Evolutionary conservation across 2,113 vertebrate genomes (phyloP).

Genomic region (Dromas ardeola): DNA sequence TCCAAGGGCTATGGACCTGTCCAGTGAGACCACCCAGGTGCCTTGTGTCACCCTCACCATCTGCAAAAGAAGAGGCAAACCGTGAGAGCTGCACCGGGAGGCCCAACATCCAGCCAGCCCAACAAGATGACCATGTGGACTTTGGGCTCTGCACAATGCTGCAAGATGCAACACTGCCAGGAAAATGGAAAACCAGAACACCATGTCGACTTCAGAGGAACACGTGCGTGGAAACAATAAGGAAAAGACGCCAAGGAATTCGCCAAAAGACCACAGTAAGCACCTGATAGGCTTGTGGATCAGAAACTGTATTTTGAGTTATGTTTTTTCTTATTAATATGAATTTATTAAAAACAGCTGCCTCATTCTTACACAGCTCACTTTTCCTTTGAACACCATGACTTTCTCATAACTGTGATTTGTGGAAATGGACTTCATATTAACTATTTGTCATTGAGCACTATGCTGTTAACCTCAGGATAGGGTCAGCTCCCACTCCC

Average conservation of each 20-base stretch:
- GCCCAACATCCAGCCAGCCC: neutral
- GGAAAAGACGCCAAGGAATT: neutral
- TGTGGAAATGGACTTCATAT: neutral
- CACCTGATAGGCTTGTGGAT: neutral
- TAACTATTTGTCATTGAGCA: neutral
- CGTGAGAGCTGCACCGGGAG: rapidly evolving
- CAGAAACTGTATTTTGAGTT: neutral
- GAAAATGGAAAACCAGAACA: neutral
- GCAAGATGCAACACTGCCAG: neutral
- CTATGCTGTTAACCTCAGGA: neutral
- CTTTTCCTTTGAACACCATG: neutral
- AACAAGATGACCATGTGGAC: neutral
- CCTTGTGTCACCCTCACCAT: neutral
- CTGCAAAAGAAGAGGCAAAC: neutral
- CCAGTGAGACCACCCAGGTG: neutral
- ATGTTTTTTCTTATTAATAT: neutral
- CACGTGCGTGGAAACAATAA: neutral
- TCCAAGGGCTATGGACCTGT: neutral
- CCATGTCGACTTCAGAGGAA: neutral
- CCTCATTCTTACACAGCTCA: neutral
- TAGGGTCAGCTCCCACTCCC: neutral
- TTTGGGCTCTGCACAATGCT: neutral
- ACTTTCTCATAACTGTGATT: neutral
- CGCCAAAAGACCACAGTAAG: neutral
- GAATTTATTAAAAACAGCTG: neutral